Evolutionary conservation across 2,797 vertebrate genomes (phyloP), one percentile per base, ranked within the genome.

Genomic region (Podarcis siculus): DNA sequence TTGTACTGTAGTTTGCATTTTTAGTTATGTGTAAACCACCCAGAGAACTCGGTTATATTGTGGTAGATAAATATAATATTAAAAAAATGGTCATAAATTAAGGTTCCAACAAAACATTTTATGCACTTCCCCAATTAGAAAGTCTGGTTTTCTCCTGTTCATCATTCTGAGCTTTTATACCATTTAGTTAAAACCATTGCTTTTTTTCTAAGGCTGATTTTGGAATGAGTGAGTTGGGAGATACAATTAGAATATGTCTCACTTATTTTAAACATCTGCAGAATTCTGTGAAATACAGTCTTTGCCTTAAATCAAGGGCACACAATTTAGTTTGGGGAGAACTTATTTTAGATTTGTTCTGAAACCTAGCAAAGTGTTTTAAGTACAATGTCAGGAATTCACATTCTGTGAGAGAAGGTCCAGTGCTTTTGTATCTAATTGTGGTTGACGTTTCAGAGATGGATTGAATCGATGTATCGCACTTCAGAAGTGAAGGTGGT

Each of bases 71-170:
- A 64, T 64, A 21, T 64, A 64, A 64, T 64, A 2, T 2, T 7
- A 7, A 61, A 61, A 61, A 61, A 61, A 5, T 61, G 17, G 19
- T 61, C 58, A 61, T 7, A 23, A 64, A 15, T 75, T 79, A 76
- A 35, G 72, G 27, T 19, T 42, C 58, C 19, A 81, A 12, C n/a
- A 0, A 83, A 79, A 72, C 55, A 82, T 90, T 13, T 69, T 90
- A 80, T 91, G 35, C 39, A 61, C 37, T 86, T 58, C 42, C 8
- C 25, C 85, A 87, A 25, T 82, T 2, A 64, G 23, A 90, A 89
- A 78, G 25, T 27, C 67, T 39, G 27, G 21, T 67, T 17, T 27
- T 15, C 10, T 75, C 23, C 1, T 55, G 5, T 17, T 19, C 7
- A 35, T 86, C 64, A 30, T 79, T 42, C 27, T 42, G 42, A 15